Conservation (phyloP, 1,140 invertebrate genomes). For the Conopomorpha cramerella region DNA sequence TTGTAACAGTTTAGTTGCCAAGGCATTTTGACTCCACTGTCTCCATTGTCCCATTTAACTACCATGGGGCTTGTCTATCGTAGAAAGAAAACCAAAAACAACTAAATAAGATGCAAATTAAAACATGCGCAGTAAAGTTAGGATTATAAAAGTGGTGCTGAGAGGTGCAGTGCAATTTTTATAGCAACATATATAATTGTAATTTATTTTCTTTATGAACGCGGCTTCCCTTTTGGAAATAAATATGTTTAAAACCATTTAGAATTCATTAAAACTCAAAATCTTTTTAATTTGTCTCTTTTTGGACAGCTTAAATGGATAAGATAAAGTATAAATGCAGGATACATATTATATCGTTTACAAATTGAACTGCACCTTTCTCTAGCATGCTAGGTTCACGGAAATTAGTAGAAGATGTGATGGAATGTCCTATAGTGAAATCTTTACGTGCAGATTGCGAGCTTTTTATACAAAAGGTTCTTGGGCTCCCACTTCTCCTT, state of each 20-base stretch:
- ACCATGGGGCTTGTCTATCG: slow-evolving; percentile 55
- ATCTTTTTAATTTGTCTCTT: neutral
- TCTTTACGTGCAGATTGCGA: neutral
- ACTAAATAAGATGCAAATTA: slow-evolving; percentile 25
- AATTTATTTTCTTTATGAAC: neutral
- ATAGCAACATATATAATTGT: neutral
- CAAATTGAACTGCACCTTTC: too few species aligned
- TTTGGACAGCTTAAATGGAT: neutral
- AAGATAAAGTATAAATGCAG: neutral
- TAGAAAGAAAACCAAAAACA: slow-evolving; percentile 38
- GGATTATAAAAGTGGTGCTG: slow-evolving; percentile 1
- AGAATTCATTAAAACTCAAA: neutral
- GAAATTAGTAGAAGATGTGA: too few species aligned
- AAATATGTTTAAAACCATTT: neutral
- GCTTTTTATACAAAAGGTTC: neutral
- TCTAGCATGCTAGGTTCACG: too few species aligned
- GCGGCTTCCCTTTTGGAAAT: too few species aligned
- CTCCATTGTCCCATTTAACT: slow-evolving; percentile 54
- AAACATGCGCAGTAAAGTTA: slow-evolving; percentile 27
- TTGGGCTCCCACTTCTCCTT: neutral
- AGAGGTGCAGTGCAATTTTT: neutral
- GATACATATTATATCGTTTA: neutral
- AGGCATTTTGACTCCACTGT: slow-evolving; percentile 52
- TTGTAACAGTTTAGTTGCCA: slow-evolving; percentile 50
- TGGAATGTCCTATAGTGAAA: neutral